Evolutionary conservation across 2,113 vertebrate genomes (phyloP), one percentile per base, ranked within the genome.

Genomic region (Phrynosoma blainvillii): DNA sequence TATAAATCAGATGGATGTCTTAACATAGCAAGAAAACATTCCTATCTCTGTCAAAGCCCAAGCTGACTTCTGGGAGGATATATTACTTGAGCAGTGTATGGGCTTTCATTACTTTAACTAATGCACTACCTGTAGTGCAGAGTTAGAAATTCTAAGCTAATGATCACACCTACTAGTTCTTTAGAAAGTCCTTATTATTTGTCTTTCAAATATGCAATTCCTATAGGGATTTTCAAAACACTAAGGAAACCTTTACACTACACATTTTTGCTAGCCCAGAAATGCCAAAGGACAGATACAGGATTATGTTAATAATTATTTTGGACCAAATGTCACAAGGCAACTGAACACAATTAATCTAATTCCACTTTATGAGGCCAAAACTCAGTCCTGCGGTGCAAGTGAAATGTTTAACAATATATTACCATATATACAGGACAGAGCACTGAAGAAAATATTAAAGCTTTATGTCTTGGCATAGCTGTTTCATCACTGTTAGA

Each of bases 31-130:
- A 92, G 12, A 91, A 94, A 97, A 96, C 87, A 95, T 89, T 95
- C 92, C 84, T 88, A 95, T 91, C 84, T 95, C 86, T 75, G 32
- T 90, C 93, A 94, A 0, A 18, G 84, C 52, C 90, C 88, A 95
- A 91, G 91, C 80, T 91, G 88, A 85, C 86, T 95, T 96, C 94
- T 79, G 92, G 85, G 91, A 92, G 84, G 36, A 83, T 90, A 40
- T 91, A 94, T 95, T 91, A 93, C 71, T 82, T 92, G 85, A 94
- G 85, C 89, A 90, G 93, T 90, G 95, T 95, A 92, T 62, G 2
- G 89, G 88, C 92, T 95, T 96, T 96, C 94, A 95, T 96, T 96
- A 95, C 88, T 95, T 95, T 94, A 96, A 95, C 89, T 94, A 95
- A 96, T 93, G 87, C 89, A 96, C 90, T 95, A 96, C 91, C 94